Evolutionary conservation across 2,888 invertebrate species (phyloP).

Genomic region (Poecilobothrus nobilitatus): DNA sequence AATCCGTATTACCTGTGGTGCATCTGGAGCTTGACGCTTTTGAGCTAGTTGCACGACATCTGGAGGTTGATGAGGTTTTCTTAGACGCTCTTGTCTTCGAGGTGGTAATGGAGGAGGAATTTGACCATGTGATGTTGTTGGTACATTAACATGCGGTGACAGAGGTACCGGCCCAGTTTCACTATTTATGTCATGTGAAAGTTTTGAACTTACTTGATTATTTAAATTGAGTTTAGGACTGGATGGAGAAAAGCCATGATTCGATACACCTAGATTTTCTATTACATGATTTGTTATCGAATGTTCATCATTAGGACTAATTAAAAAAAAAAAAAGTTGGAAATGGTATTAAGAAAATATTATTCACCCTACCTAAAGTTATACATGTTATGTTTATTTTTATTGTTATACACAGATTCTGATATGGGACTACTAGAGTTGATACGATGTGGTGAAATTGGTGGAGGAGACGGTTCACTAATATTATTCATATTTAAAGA

Average conservation of each 20-base stretch:
- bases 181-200: conserved; percentile 28
- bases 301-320: conserved; percentile 8
- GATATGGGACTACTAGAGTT: not conserved
- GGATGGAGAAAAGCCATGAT: not conserved
- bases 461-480: conserved; percentile 16
- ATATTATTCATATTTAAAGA: not conserved
- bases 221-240: conserved; percentile 20
- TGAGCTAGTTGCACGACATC: conserved; percentile 37
- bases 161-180: conserved; percentile 34
- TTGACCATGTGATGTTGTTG: conserved; percentile 34
- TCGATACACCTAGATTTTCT: not conserved
- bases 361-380: not conserved
- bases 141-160: conserved; percentile 45
- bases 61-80: conserved; percentile 23
- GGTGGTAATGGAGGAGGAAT: conserved; percentile 41
- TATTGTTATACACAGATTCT: conserved; percentile 16
- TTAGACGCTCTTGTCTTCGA: conserved; percentile 34
- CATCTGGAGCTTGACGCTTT: conserved; percentile 55
- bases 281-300: not conserved
- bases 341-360: not conserved
- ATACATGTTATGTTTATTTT: conserved; percentile 13
- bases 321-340: not conserved
- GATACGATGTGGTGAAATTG: conserved; percentile 1
- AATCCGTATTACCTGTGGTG: conserved; percentile 46
- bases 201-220: conserved; percentile 29